Base-by-base conservation (phyloP, 2,113 vertebrate species). In the Felis catus region DNA sequence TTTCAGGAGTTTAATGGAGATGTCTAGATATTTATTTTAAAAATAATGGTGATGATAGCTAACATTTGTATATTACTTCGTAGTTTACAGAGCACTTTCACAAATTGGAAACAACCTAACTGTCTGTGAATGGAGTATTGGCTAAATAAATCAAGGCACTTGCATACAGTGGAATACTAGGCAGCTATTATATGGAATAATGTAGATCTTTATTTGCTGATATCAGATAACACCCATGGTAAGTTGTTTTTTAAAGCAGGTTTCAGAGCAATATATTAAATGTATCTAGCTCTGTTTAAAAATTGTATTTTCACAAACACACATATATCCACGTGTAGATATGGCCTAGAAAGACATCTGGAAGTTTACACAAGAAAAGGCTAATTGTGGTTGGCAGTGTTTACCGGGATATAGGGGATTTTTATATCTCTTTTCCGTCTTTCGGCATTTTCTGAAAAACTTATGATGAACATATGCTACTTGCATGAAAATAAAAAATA, bases 81-180 rank as follows among this genome's bases (percentile, higher is more conserved):
- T 84, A 95, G 90, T 96, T 96, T 93, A 90, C 65, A 84, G 71
- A 96, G 63, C 92, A 81, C 86, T 96, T 96, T 61, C 87, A 76
- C 84, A 97, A 97, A 97, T 70, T 96, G 80, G 70, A 96, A 94
- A 61, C 36, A 61, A 88, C 65, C 51, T 81, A 53, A 73, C 95
- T 94, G 36, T 88, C 63, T 80, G 51, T 87, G 88, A 94, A 53
- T 90, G 65, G 90, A 90, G 13, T 89, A 76, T 73, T 95, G 51
- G 45, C 51, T 85, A 68, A 96, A 91, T 97, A 93, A 97, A 97
- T 97, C 94, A 91, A 90, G 87, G 45, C 8, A 63, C 93, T 94
- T 96, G 66, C 53, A 36, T 58, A 81, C 48, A 76, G 11, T 48
- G 39, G 58, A 74, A 48, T 79, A 74, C 21, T 31, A 71, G 96